Evolutionary conservation across 2,888 invertebrate genomes (phyloP).

Genomic region (Biston stratarius): DNA sequence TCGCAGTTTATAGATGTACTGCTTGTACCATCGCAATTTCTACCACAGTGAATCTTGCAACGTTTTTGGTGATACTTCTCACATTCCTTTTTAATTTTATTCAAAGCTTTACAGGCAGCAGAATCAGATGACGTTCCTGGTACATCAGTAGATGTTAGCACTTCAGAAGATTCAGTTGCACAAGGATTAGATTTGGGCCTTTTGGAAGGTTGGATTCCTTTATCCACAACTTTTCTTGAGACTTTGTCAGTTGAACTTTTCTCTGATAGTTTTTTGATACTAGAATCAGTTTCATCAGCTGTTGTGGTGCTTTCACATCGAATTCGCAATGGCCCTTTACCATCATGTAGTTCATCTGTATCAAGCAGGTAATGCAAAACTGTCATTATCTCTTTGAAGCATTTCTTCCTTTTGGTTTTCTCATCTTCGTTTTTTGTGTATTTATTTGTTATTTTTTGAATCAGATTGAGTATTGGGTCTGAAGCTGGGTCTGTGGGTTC

Average conservation of each 20-base stretch:
- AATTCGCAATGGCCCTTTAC: conserved; percentile 41
- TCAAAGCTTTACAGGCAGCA: conserved; percentile 71
- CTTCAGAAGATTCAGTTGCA: conserved; percentile 58
- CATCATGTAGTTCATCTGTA: conserved; percentile 70
- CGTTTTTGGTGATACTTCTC: conserved; percentile 76
- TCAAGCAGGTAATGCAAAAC: conserved; percentile 76
- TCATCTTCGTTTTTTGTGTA: conserved; percentile 72
- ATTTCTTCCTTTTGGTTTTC: conserved; percentile 71
- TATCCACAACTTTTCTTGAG: conserved; percentile 56
- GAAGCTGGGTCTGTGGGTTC: conserved; percentile 39
- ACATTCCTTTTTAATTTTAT: conserved; percentile 77
- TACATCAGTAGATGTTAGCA: conserved; percentile 65
- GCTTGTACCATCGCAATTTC: conserved; percentile 70
- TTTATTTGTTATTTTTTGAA: conserved; percentile 76
- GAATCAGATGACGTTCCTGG: conserved; percentile 74
- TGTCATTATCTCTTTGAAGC: conserved; percentile 75
- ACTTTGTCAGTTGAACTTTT: conserved; percentile 22
- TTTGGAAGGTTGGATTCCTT: conserved; percentile 61
- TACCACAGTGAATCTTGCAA: conserved; percentile 60
- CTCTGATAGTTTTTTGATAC: conserved; percentile 18
- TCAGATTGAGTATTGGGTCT: conserved; percentile 70
- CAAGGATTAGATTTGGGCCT: conserved; percentile 53
- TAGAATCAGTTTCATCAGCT: conserved; percentile 15
- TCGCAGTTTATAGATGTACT: conserved; percentile 72
- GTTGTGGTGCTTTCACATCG: conserved; percentile 32